Evolutionary conservation across 2,888 invertebrate genomes (phyloP).

Genomic region (Steinernema hermaphroditum): DNA sequence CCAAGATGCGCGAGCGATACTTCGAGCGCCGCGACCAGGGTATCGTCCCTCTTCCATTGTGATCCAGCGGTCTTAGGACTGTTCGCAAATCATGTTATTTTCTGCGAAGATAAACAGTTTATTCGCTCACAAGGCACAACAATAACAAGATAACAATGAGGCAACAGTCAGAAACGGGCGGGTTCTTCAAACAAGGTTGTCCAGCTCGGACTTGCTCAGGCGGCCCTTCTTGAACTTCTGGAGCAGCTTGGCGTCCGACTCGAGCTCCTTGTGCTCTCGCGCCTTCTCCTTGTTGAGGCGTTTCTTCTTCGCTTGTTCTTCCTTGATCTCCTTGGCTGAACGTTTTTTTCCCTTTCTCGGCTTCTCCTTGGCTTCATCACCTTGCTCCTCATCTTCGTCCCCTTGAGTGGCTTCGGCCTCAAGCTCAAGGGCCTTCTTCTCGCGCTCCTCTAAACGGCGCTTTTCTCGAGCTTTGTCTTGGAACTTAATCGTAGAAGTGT

Average conservation of each 20-base stretch:
- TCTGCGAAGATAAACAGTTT: not conserved
- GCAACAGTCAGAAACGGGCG: not conserved
- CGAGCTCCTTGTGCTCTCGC: conserved; percentile 67
- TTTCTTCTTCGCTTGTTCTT: conserved; percentile 33
- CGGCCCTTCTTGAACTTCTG: conserved; percentile 69
- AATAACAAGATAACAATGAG: conserved; percentile 13
- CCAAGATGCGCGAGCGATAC: conserved; percentile 39
- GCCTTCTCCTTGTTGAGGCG: conserved; percentile 32
- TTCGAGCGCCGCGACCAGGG: conserved; percentile 40
- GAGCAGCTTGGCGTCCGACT: conserved; percentile 67
- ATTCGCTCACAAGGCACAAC: conserved; percentile 14
- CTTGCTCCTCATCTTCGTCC: conserved; percentile 42
- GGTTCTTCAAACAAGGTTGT: conserved; percentile 42
- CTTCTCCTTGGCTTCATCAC: not conserved
- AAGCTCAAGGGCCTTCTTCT: conserved; percentile 45
- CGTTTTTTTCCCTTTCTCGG: not conserved
- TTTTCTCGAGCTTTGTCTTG: conserved; percentile 34
- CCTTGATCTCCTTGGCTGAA: conserved; percentile 7
- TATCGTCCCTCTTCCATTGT: conserved; percentile 32
- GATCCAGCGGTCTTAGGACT: not conserved
- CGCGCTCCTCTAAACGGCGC: conserved; percentile 19
- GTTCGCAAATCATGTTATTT: no score
- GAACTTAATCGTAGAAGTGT: conserved; percentile 57
- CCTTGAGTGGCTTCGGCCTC: conserved; percentile 39
- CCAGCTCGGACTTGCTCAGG: conserved; percentile 66